Base-by-base conservation (phyloP, 1,140 invertebrate genomes). In the Aphidius gifuensis region DNA sequence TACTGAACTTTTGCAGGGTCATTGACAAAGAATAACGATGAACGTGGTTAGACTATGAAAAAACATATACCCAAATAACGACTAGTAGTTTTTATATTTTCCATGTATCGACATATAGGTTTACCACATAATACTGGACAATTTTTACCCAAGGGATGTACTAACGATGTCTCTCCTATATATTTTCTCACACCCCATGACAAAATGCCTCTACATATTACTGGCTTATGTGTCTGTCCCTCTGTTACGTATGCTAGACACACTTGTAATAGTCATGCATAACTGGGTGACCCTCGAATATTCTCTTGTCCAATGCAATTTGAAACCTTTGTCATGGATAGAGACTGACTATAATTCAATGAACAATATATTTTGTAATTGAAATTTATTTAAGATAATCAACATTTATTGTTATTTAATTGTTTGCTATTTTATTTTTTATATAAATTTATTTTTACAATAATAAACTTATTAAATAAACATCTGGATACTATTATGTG, bases 191-290 rank as follows among this genome's bases (percentile, higher is more conserved):
- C n/a, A 8, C 50, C 8, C 9, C 40, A 5, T 32, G 4, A 32
- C 23, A 32, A 32, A 32, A 32, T 32, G 23, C 23, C 23, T 32
- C 23, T 3, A 32, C 23, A 32, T 32, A 32, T 32, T 32, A 32
- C 23, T 32, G 23, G 23, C 23, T 32, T 32, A 32, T 32, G 23
- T 32, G 23, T 32, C 23, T 32, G 1, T 48, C 43, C 21, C 21
- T 47, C 6, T 7, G 5, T 6, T 49, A n/a, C 40, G n/a, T 53
- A 23, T 39, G n/a, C 21, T 40, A 50, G 58, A 63, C 54, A 55
- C 56, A 62, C 64, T 60, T 58, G 61, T 60, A 49, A 66, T 66
- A 66, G 63, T 66, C 61, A 42, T 54, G n/a, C 16, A 21, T 53
- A 42, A 49, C 48, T 43, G 23, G 11, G 21, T 45, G 32, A 23